Base-by-base conservation (phyloP, 2,888 invertebrate species). In the Leptopterna dolabrata region DNA sequence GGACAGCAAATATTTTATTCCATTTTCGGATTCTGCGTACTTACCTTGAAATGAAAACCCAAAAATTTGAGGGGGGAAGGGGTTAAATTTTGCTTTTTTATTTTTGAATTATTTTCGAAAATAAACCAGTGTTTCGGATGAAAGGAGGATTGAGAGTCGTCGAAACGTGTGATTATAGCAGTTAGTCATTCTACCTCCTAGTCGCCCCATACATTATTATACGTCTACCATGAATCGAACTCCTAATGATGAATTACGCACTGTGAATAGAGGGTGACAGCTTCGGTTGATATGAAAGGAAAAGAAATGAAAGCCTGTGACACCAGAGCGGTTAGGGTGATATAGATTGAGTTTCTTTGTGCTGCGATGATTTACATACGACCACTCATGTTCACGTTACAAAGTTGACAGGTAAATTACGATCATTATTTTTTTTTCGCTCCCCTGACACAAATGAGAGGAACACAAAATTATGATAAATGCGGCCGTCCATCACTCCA, bases 401-500 rank as follows among this genome's bases (percentile, higher is more conserved):
- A 55, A 81, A 70, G 70, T 43, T 83, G 83, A 83, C 83, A 83
- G 83, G 63, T 83, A 83, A 83, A 83, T 83, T 83, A 83, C 83
- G 36, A 83, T 83, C 63, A 83, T 63, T 63, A 83, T 70, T 63
- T 78, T 78, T 83, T 19, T 24, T 6, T 41, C 70, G 27, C 36
- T 43, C 41, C 11, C 24, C 19, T 83, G 83, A 83, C 70, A 43
- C 83, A 41, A 83, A 83, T 83, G 70, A 30, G 70, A 63, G 70
- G 83, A 83, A 83, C 70, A 70, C 70, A 43, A 41, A 83, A 83
- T 55, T 70, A 83, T 83, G 83, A 83, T 83, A 55, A 83, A 83
- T 30, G 63, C 70, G 24, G 70, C 70, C 83, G 83, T 83, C 81
- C 83, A 83, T 70, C 63, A 70, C 83, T 29, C 19, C 83, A 6